These are phyloP conservation scores for Phortica okadai DNA, from an alignment of 2,888 invertebrate genomes.

Conservation along the genomic window DNA sequence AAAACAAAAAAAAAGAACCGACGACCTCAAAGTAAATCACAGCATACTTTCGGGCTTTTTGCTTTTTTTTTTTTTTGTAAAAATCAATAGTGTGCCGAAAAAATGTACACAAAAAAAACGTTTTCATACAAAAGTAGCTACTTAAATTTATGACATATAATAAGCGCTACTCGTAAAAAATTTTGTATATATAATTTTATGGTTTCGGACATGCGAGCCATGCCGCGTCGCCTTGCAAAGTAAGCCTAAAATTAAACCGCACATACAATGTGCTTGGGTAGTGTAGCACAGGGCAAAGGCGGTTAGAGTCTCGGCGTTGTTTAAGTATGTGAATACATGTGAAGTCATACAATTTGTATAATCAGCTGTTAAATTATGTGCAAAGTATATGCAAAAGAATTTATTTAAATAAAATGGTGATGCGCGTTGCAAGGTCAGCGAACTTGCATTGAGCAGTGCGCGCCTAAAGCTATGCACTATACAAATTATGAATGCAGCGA, in stretches of 20 bases:
- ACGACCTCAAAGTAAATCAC: neutral
- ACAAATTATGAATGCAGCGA: constrained; percentile 6
- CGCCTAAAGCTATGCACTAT: constrained; percentile 47
- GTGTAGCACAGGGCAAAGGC: neutral
- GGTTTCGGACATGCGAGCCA: constrained; percentile 62
- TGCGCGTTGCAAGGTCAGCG: constrained; percentile 29
- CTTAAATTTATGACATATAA: constrained; percentile 58
- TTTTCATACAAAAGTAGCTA: constrained; percentile 7
- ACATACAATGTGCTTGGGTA: constrained; percentile 9
- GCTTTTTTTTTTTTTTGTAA: neutral
- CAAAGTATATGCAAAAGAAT: constrained; percentile 43
- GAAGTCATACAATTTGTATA: constrained; percentile 55
- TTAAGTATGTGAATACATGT: neutral
- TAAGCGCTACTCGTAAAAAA: constrained; percentile 54
- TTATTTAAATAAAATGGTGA: constrained; percentile 17
- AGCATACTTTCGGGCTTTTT: constrained; percentile 9
- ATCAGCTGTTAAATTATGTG: constrained; percentile 67
- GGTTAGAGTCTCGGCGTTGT: neutral
- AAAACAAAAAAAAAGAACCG: constrained; percentile 1
- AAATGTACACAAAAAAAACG: neutral
- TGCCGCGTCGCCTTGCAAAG: neutral
- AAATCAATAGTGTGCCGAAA: neutral
- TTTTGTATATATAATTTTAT: constrained; percentile 59
- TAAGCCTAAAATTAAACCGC: constrained; percentile 37
- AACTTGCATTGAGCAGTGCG: constrained; percentile 1